Percentiles rank a stretch among this genome's conserved stretches.
These are phyloP conservation scores for Danaus plexippus DNA, from an alignment of 1,140 invertebrate species.

Conservation along the genomic window DNA sequence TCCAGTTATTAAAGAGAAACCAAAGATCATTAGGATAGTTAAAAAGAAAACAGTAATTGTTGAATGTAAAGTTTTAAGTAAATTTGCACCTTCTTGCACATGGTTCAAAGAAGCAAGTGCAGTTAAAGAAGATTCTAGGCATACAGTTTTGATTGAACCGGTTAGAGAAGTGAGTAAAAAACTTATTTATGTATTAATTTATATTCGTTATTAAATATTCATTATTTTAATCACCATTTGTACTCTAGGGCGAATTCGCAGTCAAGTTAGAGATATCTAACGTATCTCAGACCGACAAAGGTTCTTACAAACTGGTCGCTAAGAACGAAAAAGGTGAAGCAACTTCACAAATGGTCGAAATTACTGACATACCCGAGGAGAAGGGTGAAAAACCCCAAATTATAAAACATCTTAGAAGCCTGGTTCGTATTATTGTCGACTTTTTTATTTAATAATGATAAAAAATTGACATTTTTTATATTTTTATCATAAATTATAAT, in stretches of 20 bases:
- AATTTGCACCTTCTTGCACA: constrained; percentile 88
- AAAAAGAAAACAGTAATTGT: constrained; percentile 92
- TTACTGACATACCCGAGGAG: constrained; percentile 85
- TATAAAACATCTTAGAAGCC: constrained; percentile 79
- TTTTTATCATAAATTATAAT: too few species aligned
- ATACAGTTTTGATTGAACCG: constrained; percentile 83
- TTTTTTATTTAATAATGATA: too few species aligned
- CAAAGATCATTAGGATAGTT: constrained; percentile 89
- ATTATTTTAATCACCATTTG: constrained; percentile 11
- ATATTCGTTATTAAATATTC: not conserved
- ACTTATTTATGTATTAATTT: not conserved
- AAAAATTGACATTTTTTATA: too few species aligned
- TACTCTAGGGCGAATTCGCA: constrained; percentile 83
- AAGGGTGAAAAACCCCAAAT: constrained; percentile 82
- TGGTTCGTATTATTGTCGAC: constrained; percentile 72
- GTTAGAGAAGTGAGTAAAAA: constrained; percentile 77
- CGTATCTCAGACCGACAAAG: constrained; percentile 84
- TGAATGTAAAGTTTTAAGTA: constrained; percentile 90
- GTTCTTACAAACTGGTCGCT: constrained; percentile 90
- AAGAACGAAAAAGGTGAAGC: constrained; percentile 96
- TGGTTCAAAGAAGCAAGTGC: constrained; percentile 90
- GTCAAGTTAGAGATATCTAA: constrained; percentile 91
- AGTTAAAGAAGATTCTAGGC: constrained; percentile 82
- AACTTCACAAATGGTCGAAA: constrained; percentile 89
- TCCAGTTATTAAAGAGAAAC: constrained; percentile 93